phyloP scores from a whole-genome alignment of 2,888 invertebrate genomes.

The Anagyrus pseudococci region DNA sequence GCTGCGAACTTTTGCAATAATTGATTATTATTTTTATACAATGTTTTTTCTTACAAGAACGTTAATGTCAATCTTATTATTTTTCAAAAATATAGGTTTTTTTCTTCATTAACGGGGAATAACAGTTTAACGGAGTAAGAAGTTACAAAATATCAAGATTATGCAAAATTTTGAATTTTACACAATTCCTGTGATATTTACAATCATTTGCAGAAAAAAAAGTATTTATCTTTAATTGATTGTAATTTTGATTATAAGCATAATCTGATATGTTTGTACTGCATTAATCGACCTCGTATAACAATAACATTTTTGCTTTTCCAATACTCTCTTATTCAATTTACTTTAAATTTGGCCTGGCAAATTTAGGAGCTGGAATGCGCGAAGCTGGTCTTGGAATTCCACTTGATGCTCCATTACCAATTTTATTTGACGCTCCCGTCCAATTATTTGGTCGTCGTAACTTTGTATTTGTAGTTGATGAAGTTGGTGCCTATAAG shows the following conservation, averaged over 20 bases:
- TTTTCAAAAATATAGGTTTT: conserved; percentile 25
- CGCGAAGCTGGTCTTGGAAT: conserved; percentile 59
- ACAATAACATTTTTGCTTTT: conserved; percentile 19
- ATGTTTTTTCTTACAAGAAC: conserved; percentile 19
- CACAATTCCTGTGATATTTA: conserved; percentile 27
- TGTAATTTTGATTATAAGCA: conserved; percentile 20
- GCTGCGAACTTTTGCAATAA: conserved; percentile 10
- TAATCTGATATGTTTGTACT: conserved; percentile 31
- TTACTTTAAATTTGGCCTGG: conserved; percentile 44
- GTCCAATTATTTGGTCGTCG: conserved; percentile 53
- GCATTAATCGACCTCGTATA: conserved; percentile 17
- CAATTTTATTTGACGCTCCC: conserved; percentile 41
- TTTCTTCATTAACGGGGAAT: conserved; percentile 29
- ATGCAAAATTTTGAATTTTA: conserved; percentile 15
- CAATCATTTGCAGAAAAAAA: conserved; percentile 35
- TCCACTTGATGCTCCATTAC: conserved; percentile 48
- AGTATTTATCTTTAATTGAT: conserved; percentile 21
- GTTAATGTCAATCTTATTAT: conserved; percentile 32
- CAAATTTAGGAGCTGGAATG: conserved; percentile 52
- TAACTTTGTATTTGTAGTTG: conserved; percentile 45
- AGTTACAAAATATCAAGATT: conserved; percentile 36
- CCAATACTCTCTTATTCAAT: conserved; percentile 20
- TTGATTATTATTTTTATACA: conserved; percentile 26
- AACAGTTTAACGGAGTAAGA: conserved; percentile 18
- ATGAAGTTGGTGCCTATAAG: conserved; percentile 14